A percentile compares a stretch with the other conserved stretches of the same genome.
phyloP scores from a whole-genome alignment of 2,797 vertebrate genomes.

The Lagodon rhomboides region DNA sequence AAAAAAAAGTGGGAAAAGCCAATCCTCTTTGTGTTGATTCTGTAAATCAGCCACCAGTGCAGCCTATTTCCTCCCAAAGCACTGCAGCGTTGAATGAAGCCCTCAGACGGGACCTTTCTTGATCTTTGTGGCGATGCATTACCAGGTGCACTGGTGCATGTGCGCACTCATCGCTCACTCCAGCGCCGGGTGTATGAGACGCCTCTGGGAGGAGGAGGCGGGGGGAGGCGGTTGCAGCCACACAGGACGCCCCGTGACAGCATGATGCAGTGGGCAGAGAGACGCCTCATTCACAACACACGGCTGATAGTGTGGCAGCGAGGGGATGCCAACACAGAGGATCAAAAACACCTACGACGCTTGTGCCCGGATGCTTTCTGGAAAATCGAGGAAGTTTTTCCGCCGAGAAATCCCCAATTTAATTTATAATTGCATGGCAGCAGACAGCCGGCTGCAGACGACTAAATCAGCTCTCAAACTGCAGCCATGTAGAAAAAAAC shows the following conservation, averaged over 20 bases:
- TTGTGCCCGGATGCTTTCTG: background rate
- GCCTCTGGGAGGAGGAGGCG: slow-evolving; percentile 48
- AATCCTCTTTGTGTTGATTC: slow-evolving; percentile 75
- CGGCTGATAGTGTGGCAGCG: slow-evolving; percentile 35
- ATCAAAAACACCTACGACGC: slow-evolving; percentile 36
- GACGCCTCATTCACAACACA: slow-evolving; percentile 65
- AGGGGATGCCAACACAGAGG: slow-evolving; percentile 39
- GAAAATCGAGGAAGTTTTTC: background rate
- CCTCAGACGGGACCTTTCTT: slow-evolving; percentile 79
- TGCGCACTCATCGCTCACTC: slow-evolving; percentile 78
- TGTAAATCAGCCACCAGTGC: slow-evolving; percentile 77
- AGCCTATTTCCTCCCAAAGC: slow-evolving; percentile 77
- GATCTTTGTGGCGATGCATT: slow-evolving; percentile 82
- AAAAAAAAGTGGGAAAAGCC: slow-evolving; percentile 23
- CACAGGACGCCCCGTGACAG: slow-evolving; percentile 70
- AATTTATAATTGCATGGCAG: slow-evolving; percentile 57
- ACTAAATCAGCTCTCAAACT: slow-evolving; percentile 66
- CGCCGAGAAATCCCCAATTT: slow-evolving; percentile 17
- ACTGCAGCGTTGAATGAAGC: slow-evolving; percentile 78
- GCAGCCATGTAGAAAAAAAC: slow-evolving; percentile 54
- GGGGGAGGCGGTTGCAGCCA: slow-evolving; percentile 43
- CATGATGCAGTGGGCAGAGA: slow-evolving; percentile 72
- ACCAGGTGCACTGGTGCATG: slow-evolving; percentile 81
- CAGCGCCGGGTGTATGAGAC: slow-evolving; percentile 55
- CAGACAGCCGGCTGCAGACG: slow-evolving; percentile 50